Evolutionary conservation across 2,797 vertebrate genomes (phyloP), one percentile per base, ranked within the genome.

Genomic region (Melanotaenia pygmaea): DNA sequence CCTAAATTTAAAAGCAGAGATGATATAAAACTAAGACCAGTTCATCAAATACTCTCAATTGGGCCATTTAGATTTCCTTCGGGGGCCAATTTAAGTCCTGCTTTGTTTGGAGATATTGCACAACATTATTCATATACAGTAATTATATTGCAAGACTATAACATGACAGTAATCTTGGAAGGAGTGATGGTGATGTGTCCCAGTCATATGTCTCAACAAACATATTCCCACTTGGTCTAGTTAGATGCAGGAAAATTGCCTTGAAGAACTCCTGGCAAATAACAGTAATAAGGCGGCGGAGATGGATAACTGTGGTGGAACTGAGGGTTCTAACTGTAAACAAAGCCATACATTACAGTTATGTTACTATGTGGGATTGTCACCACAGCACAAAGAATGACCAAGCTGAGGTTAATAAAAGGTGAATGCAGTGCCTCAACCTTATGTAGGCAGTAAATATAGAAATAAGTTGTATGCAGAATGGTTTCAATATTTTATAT

Each of bases 131-230:
- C 94, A 95, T 93, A 94, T 90, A 88, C 91, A 93, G 91, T 94
- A 93, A 95, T 96, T 95, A 95, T 94, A 95, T 96, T 95, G 94
- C 93, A 87, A 92, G 91, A 85, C 93, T 92, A 93, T 94, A 94
- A 73, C 93, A 92, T 96, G 96, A 96, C 97, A 98, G 96, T 96
- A 98, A 96, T 96, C 94, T 92, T 90, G 89, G 74, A 64, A 96
- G 95, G 94, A 97, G 90, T 95, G 96, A 98, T 96, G 94, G 93
- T 88, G 89, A 93, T 94, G 89, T 93, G 93, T 95, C 88, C 92
- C 91, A 95, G 94, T 96, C 95, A 95, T 94, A 96, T 93, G 92
- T 95, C 79, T 93, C 91, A 82, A 86, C 94, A 93, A 92, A 95
- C 94, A 91, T 94, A 95, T 96, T 96, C 96, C 84, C 94, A 95